A percentile compares a stretch with the other conserved stretches of the same genome.
Conservation (phyloP, 2,797 vertebrate species). For the Gymnodraco acuticeps region DNA sequence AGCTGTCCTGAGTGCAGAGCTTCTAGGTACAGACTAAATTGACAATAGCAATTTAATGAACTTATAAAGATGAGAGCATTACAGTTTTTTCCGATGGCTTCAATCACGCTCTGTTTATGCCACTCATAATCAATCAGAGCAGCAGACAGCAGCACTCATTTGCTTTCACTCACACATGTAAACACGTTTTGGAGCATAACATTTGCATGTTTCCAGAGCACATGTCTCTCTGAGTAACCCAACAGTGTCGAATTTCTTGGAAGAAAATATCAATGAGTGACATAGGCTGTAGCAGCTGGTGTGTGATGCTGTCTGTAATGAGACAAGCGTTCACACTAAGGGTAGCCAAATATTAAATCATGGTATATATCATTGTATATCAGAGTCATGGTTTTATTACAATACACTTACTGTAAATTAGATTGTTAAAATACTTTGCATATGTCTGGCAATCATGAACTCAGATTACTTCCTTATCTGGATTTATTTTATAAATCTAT, state of each 20-base stretch:
- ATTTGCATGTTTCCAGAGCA: constrained; percentile 12
- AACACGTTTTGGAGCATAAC: not conserved
- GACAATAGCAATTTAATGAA: not conserved
- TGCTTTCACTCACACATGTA: not conserved
- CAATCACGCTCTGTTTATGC: constrained; percentile 11
- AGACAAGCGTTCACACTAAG: no score
- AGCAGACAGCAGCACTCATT: not conserved
- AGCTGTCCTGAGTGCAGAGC: not conserved
- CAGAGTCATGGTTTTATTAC: no score
- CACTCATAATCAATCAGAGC: not conserved
- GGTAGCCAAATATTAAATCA: no score
- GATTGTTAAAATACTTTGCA: no score
- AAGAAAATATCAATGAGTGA: constrained; percentile 16
- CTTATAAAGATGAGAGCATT: not conserved
- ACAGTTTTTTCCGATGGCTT: not conserved
- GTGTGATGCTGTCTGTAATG: not conserved
- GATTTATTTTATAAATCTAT: not conserved
- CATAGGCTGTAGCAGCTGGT: constrained; percentile 15
- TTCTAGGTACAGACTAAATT: not conserved
- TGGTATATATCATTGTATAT: no score
- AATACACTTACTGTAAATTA: no score
- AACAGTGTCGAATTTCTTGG: constrained; percentile 18
- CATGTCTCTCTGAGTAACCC: constrained; percentile 14
- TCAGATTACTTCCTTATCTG: no score
- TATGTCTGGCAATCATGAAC: no score